A percentile compares a stretch with the other conserved stretches of the same genome.
Conservation (phyloP, 1,140 invertebrate species). For the Trichoplusia ni region DNA sequence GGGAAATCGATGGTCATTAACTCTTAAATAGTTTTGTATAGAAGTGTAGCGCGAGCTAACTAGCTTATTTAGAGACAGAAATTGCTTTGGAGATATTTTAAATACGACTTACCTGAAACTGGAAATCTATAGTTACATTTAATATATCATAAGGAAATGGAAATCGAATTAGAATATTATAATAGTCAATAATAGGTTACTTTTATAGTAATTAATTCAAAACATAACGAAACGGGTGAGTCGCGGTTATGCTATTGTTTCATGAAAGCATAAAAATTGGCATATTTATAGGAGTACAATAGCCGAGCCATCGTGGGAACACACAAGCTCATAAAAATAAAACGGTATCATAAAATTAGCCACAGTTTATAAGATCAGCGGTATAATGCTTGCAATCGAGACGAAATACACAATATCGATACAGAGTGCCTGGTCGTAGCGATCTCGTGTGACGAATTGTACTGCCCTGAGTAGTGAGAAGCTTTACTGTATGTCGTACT, state of each 20-base stretch:
- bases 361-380: background rate
- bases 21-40: background rate
- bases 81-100: no score
- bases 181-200: no score
- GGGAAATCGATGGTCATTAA: slow-evolving; percentile 3
- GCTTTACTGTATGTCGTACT: background rate
- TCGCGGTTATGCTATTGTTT: no score
- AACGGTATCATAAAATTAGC: background rate
- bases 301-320: background rate
- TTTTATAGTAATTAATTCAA: no score
- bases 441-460: slow-evolving; percentile 6
- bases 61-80: no score
- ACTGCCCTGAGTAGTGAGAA: background rate
- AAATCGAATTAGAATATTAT: no score
- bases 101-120: no score
- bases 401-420: background rate
- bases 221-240: no score
- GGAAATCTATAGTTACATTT: no score
- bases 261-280: no score
- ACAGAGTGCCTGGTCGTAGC: background rate
- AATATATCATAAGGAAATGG: no score
- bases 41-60: no score
- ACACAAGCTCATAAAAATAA: background rate
- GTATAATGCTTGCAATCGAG: background rate
- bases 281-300: background rate